A percentile compares a stretch with the other conserved stretches of the same genome.
These are phyloP conservation scores for Origma solitaria DNA, from an alignment of 2,113 vertebrate genomes.

Conservation along the genomic window DNA sequence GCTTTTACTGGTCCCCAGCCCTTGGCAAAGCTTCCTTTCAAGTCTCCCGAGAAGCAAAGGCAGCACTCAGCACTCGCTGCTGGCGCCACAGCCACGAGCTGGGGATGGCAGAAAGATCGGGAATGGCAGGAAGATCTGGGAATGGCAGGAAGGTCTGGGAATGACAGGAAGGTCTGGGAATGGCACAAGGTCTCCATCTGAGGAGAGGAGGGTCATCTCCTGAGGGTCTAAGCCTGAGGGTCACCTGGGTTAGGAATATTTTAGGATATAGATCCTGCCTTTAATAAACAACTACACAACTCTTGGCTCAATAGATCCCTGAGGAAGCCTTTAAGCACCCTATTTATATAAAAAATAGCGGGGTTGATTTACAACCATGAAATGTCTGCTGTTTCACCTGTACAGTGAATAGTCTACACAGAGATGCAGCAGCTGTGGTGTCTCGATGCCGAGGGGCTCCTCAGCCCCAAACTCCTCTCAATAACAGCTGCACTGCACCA, in stretches of 20 bases:
- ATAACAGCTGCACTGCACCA: not conserved
- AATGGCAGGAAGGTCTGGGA: not conserved
- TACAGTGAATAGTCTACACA: not conserved
- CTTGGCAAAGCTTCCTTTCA: not conserved
- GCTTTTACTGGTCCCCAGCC: not conserved
- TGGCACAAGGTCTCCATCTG: not conserved
- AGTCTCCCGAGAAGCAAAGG: not conserved
- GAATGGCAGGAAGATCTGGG: not conserved
- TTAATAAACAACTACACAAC: not conserved
- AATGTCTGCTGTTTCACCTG: not conserved
- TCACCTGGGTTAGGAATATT: not conserved
- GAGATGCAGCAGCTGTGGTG: not conserved
- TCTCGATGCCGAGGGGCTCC: not conserved
- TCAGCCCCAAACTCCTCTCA: not conserved
- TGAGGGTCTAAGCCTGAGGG: not conserved
- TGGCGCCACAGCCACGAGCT: not conserved
- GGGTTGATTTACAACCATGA: not conserved
- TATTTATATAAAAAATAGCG: not conserved
- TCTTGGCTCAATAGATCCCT: not conserved
- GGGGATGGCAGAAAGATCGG: not conserved
- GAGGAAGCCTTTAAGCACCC: not conserved
- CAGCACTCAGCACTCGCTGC: accelerated
- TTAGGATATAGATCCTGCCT: not conserved
- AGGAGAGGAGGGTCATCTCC: too few relatives aligned
- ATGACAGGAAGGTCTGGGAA: not conserved